Base-by-base conservation (phyloP, 2,113 vertebrate species). In the Apodemus speciosus region DNA sequence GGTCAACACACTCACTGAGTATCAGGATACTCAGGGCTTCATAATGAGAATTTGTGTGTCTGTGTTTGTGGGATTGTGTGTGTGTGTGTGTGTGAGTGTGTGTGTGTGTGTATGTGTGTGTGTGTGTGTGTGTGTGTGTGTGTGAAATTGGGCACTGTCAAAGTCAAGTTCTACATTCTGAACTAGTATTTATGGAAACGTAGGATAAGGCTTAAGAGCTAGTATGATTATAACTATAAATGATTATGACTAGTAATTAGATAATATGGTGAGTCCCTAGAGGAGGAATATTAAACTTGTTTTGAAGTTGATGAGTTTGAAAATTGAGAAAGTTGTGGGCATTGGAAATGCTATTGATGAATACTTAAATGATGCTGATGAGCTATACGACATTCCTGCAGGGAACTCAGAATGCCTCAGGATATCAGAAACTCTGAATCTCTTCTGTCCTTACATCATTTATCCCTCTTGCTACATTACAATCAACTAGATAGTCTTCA, bases 101-200 rank as follows among this genome's bases (percentile, higher is more conserved):
- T 64, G 23, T 23, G 23, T 60, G 23, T 23, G 20, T 60, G 21
- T 23, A 6, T 56, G 53, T 56, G 15, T 56, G 53, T 56, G 15
- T 60, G 21, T 62, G 60, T 27, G 23, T 27, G 62, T 30, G 62
- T 30, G 25, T 30, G 62, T 64, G 9, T 64, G 27, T 64, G 62
- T 30, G 27, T 51, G 0, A 46, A 73, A 35, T 16, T 35, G 30
- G 32, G 49, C 30, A 43, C 32, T 32, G 15, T 7, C 46, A 49
- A 15, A 3, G 8, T 77, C 46, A 81, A 89, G 40, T 1, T 5
- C 11, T 86, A 16, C 86, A 56, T 84, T 60, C 30, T 84, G 38
- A 89, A 64, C 25, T 51, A 79, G 64, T 79, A 90, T 90, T 81
- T 64, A 35, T 92, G 7, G 83, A 95, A 38, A 27, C 3, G 62